Percentiles rank a stretch among this genome's conserved stretches.
phyloP scores from a whole-genome alignment of 2,797 vertebrate genomes.

The Anguilla marmorata region DNA sequence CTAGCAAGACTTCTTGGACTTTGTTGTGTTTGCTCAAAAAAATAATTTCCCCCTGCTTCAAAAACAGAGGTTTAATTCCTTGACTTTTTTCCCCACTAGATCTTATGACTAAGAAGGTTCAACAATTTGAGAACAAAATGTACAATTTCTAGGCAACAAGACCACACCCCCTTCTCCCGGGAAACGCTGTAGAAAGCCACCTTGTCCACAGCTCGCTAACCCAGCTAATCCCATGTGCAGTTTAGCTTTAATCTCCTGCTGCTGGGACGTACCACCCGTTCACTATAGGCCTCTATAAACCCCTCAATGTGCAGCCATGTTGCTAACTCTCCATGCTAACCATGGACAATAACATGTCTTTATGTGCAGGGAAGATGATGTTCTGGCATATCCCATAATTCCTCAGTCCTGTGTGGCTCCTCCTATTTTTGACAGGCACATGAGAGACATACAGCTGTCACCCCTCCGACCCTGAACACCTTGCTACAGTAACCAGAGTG shows the following conservation, averaged over 20 bases:
- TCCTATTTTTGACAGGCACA: not conserved
- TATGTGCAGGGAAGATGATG: not conserved
- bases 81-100: conserved; percentile 77
- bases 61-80: conserved; percentile 54
- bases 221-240: not conserved
- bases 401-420: not conserved
- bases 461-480: not conserved
- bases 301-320: not conserved
- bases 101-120: conserved; percentile 80
- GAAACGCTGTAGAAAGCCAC: not conserved
- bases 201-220: not conserved
- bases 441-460: not conserved
- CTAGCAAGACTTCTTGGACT: not conserved
- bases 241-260: not conserved
- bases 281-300: not conserved
- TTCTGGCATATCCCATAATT: not conserved
- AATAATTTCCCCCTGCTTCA: not conserved
- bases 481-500: not conserved
- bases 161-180: not conserved
- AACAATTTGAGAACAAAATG: conserved; percentile 67
- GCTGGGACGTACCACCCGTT: not conserved
- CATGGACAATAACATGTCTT: not conserved
- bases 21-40: not conserved
- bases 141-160: conserved; percentile 56
- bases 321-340: not conserved